phyloP scores from a whole-genome alignment of 2,888 invertebrate genomes.

The Trichacis sp. region DNA sequence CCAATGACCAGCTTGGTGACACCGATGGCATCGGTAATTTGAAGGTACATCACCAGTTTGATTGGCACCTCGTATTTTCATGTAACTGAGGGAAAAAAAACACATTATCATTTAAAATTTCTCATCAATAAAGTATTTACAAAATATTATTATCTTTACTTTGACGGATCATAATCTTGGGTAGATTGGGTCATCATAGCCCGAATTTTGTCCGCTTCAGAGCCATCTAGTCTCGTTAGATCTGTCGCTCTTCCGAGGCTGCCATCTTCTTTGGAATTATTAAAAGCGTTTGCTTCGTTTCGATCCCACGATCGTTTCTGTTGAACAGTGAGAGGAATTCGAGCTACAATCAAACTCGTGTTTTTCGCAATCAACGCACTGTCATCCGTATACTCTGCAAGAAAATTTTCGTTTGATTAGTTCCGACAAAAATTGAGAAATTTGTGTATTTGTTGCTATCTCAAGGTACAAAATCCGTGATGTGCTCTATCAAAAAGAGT shows the following conservation, averaged over 20 bases:
- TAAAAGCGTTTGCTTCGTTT: slow-evolving; percentile 57
- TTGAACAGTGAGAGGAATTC: slow-evolving; percentile 87
- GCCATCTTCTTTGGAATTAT: slow-evolving; percentile 61
- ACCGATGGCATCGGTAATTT: slow-evolving; percentile 95
- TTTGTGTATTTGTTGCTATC: no score
- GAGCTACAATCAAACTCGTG: slow-evolving; percentile 93
- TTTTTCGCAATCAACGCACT: slow-evolving; percentile 95
- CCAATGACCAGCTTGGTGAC: slow-evolving; percentile 96
- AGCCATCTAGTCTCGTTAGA: slow-evolving; percentile 88
- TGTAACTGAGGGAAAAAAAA: slow-evolving; percentile 77
- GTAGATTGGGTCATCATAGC: slow-evolving; percentile 98
- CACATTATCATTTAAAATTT: background rate
- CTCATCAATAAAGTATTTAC: background rate
- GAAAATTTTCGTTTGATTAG: no score
- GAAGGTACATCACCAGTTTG: slow-evolving; percentile 91
- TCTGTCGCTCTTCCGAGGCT: slow-evolving; percentile 78
- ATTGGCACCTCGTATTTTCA: slow-evolving; percentile 87
- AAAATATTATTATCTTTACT: slow-evolving; percentile 75
- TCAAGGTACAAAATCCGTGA: no score
- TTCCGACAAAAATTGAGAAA: no score
- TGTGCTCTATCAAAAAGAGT: no score
- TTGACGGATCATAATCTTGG: slow-evolving; percentile 95
- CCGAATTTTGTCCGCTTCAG: slow-evolving; percentile 97
- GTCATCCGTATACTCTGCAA: slow-evolving; percentile 93
- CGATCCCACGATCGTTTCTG: slow-evolving; percentile 84